Percentiles rank a stretch among this genome's conserved stretches.
phyloP scores from a whole-genome alignment of 1,140 invertebrate genomes.

The Caenorhabditis brenneri region DNA sequence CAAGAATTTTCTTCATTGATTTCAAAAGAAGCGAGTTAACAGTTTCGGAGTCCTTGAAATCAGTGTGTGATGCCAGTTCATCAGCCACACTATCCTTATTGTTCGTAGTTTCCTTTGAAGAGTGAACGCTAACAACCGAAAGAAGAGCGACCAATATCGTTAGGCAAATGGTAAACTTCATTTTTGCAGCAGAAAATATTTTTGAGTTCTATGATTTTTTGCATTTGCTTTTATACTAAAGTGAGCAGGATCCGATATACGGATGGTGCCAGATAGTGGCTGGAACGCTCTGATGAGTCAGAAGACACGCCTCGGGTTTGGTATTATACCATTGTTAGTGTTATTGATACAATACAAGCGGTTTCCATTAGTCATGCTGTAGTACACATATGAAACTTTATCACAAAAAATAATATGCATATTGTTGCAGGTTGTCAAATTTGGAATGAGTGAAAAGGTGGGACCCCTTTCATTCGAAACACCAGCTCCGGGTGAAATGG shows the following conservation, averaged over 20 bases:
- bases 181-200: not conserved
- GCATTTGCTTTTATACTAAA: not conserved
- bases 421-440: constrained; percentile 79
- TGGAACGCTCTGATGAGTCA: not conserved
- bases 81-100: too few relatives aligned
- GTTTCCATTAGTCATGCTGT: not conserved
- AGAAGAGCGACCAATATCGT: too few relatives aligned
- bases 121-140: too few relatives aligned
- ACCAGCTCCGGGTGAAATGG: constrained; percentile 82
- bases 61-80: too few relatives aligned
- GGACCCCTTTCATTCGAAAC: constrained; percentile 94
- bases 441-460: constrained; percentile 96
- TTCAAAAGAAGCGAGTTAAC: too few relatives aligned
- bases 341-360: not conserved
- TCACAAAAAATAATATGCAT: not conserved
- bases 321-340: not conserved
- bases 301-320: not conserved
- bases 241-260: not conserved
- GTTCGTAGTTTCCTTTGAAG: too few relatives aligned
- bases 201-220: not conserved
- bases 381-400: not conserved
- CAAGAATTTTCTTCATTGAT: too few relatives aligned
- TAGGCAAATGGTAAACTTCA: not conserved
- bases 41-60: too few relatives aligned
- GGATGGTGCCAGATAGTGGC: not conserved